Conservation (phyloP, 2,797 vertebrate genomes). For the Delichon dasypus region DNA sequence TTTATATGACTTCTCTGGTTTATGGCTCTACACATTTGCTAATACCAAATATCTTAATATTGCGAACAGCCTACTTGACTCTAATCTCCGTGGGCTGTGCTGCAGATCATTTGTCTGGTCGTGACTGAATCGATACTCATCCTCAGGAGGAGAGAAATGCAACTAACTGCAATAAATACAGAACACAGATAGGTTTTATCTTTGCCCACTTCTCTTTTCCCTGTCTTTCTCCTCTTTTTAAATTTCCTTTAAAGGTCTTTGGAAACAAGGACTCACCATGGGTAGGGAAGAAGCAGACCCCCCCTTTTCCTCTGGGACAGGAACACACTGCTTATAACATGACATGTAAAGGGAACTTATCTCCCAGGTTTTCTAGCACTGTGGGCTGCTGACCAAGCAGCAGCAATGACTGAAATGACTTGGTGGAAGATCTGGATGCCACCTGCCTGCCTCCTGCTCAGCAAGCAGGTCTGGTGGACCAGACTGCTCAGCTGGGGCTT, state of each 20-base stretch:
- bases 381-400: fast-evolving
- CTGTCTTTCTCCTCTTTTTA: neutral
- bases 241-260: neutral
- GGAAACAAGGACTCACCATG: neutral
- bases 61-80: neutral
- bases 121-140: neutral
- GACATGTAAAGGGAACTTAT: neutral
- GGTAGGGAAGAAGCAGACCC: neutral
- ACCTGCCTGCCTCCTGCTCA: neutral
- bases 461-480: neutral
- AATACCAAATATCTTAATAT: neutral
- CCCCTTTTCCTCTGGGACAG: neutral
- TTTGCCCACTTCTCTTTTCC: neutral
- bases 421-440: neutral
- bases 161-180: neutral
- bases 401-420: neutral
- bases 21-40: neutral
- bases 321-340: neutral
- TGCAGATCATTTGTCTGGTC: neutral
- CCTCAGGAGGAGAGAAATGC: neutral
- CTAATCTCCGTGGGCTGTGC: neutral
- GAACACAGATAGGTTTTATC: neutral
- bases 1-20: neutral
- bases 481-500: neutral
- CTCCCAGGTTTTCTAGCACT: neutral